Conservation (phyloP, 2,113 vertebrate species). For the Furnarius figulus region DNA sequence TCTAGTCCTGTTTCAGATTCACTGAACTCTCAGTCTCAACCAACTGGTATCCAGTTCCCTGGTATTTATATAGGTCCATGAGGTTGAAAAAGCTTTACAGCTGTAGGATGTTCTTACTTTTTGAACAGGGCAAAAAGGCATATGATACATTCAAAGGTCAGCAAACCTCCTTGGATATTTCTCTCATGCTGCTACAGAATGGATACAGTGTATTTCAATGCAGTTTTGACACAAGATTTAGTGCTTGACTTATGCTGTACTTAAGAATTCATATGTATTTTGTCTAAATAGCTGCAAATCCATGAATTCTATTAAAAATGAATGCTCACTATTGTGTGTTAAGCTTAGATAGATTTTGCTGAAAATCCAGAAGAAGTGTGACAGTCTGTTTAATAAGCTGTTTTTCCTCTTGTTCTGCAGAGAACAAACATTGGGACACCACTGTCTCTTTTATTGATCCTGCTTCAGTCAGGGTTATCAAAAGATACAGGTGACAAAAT, state of each 20-base stretch:
- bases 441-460: neutral
- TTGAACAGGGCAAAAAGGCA: neutral
- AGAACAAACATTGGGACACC: neutral
- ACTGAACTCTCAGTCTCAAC: neutral
- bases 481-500: neutral
- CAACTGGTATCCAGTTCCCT: neutral
- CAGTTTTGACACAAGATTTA: neutral
- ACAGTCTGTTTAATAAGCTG: neutral
- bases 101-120: neutral
- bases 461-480: neutral
- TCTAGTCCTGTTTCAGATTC: neutral
- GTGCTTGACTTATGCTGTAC: neutral
- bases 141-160: neutral
- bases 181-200: neutral
- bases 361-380: neutral
- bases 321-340: neutral
- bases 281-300: neutral
- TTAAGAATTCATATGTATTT: neutral
- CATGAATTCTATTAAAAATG: neutral
- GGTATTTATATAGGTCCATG: neutral
- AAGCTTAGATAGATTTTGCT: neutral
- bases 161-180: neutral
- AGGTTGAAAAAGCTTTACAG: neutral
- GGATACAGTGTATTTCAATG: neutral
- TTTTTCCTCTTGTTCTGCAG: neutral